A percentile compares a stretch with the other conserved stretches of the same genome.
These are phyloP conservation scores for Columba guinea DNA, from an alignment of 2,797 vertebrate genomes.

Conservation along the genomic window DNA sequence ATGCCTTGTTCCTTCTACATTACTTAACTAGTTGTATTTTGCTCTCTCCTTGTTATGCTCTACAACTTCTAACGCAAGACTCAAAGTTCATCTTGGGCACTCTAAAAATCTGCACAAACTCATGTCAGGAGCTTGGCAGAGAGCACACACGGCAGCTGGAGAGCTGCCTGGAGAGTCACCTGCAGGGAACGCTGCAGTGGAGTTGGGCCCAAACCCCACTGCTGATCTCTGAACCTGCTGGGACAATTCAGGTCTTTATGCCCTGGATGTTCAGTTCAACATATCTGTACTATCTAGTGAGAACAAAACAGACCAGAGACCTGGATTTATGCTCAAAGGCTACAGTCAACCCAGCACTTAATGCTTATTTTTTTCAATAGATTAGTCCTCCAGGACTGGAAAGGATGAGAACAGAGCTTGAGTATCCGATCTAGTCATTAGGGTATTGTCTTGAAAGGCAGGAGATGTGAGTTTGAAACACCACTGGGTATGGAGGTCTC, in stretches of 20 bases:
- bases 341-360: background rate
- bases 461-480: background rate
- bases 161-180: background rate
- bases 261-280: background rate
- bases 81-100: background rate
- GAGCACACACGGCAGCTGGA: background rate
- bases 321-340: background rate
- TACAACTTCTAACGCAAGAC: background rate
- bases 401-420: background rate
- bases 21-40: background rate
- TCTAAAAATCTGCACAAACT: background rate
- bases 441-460: background rate
- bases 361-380: background rate
- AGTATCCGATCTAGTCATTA: background rate
- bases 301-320: background rate
- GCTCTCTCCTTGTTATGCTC: background rate
- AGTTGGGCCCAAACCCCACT: background rate
- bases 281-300: background rate
- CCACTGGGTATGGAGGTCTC: background rate
- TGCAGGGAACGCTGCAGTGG: rapidly evolving
- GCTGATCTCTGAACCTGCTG: background rate
- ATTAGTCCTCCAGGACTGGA: background rate
- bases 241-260: background rate
- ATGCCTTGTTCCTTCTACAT: background rate
- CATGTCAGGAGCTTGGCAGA: background rate